Base-by-base conservation (phyloP, 2,888 invertebrate genomes). In the Harpalus rufipes region DNA sequence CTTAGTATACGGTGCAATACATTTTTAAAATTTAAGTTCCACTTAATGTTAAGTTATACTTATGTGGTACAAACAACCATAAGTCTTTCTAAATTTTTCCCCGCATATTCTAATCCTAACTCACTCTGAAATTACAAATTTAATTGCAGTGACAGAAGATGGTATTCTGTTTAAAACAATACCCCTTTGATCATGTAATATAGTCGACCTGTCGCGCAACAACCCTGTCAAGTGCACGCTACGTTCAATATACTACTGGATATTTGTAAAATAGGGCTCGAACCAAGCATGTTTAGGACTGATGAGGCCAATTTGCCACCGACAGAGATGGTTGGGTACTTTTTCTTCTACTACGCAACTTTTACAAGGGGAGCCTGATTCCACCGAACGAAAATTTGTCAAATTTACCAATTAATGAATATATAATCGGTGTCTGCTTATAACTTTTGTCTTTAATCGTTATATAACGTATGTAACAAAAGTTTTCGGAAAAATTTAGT, bases 81-180 rank as follows among this genome's bases (percentile, higher is more conserved):
- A n/a, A n/a, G n/a, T n/a, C n/a, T n/a, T n/a, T n/a, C n/a, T n/a
- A n/a, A n/a, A n/a, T n/a, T n/a, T 25, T 32, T 32, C 32, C 32
- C 6, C 5, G 32, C 6, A 32, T 32, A 32, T 21, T 44, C 44
- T 8, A 51, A 51, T 51, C 44, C 44, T 7, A 12, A 10, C 44
- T 51, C 44, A 51, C 44, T 51, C 44, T 10, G 44, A 51, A 51
- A 51, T 51, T 51, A 51, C 44, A 25, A 63, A 63, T 18, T 63
- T 63, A 88, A 88, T 88, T 88, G 88, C 85, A 79, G 85, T 87
- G 86, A 74, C 44, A 25, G 68, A 68, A 68, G 68, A 39, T 25
- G 41, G 86, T 85, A 85, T 86, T 87, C 84, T 85, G 81, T 87
- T 86, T 86, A 86, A 86, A 86, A 87, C 86, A 87, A 87, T 87